Conservation (phyloP, 1,140 invertebrate species). For the Hyles euphorbiae region DNA sequence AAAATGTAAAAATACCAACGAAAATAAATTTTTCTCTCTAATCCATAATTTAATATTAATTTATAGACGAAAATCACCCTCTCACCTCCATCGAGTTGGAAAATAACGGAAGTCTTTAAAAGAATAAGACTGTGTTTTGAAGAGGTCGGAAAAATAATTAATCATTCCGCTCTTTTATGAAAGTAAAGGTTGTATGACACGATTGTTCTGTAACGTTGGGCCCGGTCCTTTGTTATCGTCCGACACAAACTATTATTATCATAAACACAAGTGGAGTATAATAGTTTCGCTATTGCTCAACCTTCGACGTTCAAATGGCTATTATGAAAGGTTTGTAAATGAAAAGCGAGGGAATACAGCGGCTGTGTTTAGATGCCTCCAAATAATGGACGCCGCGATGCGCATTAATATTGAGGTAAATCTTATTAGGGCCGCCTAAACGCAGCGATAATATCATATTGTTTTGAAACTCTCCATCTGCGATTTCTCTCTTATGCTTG, state of each 20-base stretch:
- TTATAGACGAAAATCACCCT: conserved; percentile 61
- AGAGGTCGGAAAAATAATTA: conserved; percentile 71
- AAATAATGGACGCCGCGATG: conserved; percentile 69
- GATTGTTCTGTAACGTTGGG: conserved; percentile 59
- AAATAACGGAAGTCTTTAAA: conserved; percentile 73
- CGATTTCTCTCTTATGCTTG: conserved; percentile 64
- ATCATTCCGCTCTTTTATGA: conserved; percentile 66
- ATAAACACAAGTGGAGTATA: conserved; percentile 25
- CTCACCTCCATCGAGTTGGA: conserved; percentile 65
- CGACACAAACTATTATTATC: conserved; percentile 30
- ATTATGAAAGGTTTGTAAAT: conserved; percentile 28
- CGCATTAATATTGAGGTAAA: conserved; percentile 72
- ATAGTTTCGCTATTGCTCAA: conserved; percentile 25
- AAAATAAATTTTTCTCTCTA: conserved; percentile 36
- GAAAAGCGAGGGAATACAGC: conserved; percentile 28
- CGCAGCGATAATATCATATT: conserved; percentile 72
- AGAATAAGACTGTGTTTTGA: conserved; percentile 71
- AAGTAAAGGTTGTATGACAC: conserved; percentile 63
- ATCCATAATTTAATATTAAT: conserved; percentile 66
- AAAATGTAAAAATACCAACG: conserved; percentile 19
- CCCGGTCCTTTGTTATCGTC: conserved; percentile 46
- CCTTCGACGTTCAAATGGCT: conserved; percentile 16
- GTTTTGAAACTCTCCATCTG: conserved; percentile 68
- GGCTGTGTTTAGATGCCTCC: conserved; percentile 57
- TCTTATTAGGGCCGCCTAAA: conserved; percentile 72